phyloP scores from a whole-genome alignment of 1,140 invertebrate species.

The Drosophila pachea region DNA sequence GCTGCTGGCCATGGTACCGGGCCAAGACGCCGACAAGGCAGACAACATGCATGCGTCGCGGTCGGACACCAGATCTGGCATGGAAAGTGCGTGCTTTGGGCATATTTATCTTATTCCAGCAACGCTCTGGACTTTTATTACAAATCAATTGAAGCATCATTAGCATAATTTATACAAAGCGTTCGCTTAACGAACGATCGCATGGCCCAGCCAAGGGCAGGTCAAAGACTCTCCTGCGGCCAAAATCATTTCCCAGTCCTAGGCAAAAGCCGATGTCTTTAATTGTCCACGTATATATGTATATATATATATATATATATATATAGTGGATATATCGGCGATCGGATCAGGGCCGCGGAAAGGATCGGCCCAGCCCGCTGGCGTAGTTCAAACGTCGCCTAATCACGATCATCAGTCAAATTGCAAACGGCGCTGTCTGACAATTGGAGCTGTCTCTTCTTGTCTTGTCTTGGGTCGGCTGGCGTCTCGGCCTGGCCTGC shows the following conservation, averaged over 20 bases:
- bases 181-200: slow-evolving; percentile 76
- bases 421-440: slow-evolving; percentile 64
- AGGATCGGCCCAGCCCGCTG: not conserved
- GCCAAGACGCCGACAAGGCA: slow-evolving; percentile 28
- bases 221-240: slow-evolving; percentile 2
- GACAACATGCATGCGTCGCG: slow-evolving; percentile 33
- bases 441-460: slow-evolving; percentile 60
- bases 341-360: too few species aligned
- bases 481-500: slow-evolving; percentile 11
- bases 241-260: slow-evolving; percentile 1
- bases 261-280: not conserved
- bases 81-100: slow-evolving; percentile 71
- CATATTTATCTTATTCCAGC: slow-evolving; percentile 77
- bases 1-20: slow-evolving; percentile 31
- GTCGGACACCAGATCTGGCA: slow-evolving; percentile 15
- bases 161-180: slow-evolving; percentile 79
- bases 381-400: slow-evolving; percentile 28
- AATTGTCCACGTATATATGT: too few species aligned
- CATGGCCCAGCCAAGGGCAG: slow-evolving; percentile 12
- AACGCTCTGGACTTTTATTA: slow-evolving; percentile 78
- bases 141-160: slow-evolving; percentile 79
- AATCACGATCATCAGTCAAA: slow-evolving; percentile 79
- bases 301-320: too few species aligned
- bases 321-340: too few species aligned
- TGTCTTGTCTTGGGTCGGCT: slow-evolving; percentile 36